These are phyloP conservation scores for Perca flavescens DNA, from an alignment of 2,113 vertebrate genomes.

Conservation along the genomic window DNA sequence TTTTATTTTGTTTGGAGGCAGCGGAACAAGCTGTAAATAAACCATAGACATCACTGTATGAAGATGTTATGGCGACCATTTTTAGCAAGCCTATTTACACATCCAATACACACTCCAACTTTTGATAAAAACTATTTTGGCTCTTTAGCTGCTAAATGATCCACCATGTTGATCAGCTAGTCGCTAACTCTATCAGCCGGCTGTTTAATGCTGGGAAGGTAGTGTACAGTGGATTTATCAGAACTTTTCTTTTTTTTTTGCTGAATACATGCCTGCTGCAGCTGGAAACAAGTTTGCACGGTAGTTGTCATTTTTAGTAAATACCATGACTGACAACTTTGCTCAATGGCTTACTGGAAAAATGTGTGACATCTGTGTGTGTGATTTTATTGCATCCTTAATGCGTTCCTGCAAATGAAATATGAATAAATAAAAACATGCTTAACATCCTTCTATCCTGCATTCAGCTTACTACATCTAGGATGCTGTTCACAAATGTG, in stretches of 20 bases:
- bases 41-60: neutral
- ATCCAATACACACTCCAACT: too few relatives aligned
- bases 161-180: too few relatives aligned
- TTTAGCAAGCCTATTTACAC: too few relatives aligned
- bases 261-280: too few relatives aligned
- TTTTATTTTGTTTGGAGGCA: neutral
- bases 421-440: neutral
- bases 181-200: too few relatives aligned
- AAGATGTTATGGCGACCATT: neutral
- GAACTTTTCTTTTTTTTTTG: too few relatives aligned
- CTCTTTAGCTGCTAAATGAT: too few relatives aligned
- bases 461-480: constrained; percentile 1
- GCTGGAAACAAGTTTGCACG: too few relatives aligned
- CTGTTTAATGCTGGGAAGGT: too few relatives aligned
- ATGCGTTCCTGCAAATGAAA: neutral
- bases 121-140: too few relatives aligned
- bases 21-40: neutral
- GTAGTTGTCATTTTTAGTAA: too few relatives aligned
- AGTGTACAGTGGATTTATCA: too few relatives aligned
- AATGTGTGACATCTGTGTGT: constrained; percentile 2
- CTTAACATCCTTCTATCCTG: neutral
- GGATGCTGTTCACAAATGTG: constrained; percentile 19
- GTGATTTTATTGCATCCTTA: neutral
- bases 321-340: neutral
- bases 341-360: neutral